A percentile compares a stretch with the other conserved stretches of the same genome.
Conservation (phyloP, 2,113 vertebrate genomes). For the Anhinga anhinga region DNA sequence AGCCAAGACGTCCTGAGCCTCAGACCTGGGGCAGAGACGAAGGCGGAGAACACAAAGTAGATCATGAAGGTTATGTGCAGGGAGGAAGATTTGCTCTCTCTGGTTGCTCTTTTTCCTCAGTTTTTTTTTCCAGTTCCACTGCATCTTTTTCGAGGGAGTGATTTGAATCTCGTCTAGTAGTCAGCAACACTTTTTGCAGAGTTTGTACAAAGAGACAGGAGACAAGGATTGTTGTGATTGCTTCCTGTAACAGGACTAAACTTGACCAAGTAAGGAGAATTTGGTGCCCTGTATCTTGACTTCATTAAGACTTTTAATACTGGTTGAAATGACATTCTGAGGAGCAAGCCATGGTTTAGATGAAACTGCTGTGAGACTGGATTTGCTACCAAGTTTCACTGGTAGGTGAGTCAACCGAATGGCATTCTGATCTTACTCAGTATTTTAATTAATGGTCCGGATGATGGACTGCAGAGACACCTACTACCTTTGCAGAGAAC, state of each 20-base stretch:
- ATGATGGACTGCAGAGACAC: fast-evolving
- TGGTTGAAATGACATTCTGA: background rate
- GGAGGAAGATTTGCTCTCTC: background rate
- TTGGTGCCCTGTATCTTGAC: background rate
- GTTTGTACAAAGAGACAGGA: background rate
- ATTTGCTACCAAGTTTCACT: background rate
- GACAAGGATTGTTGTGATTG: background rate
- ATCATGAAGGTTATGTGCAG: background rate
- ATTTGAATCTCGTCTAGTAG: background rate
- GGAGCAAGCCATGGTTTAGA: background rate
- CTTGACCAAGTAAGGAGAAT: background rate
- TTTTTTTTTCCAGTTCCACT: background rate
- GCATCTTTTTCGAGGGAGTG: background rate
- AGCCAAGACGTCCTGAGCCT: background rate
- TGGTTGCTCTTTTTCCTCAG: too few species aligned
- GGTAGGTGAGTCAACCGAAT: fast-evolving
- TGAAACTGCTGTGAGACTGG: background rate
- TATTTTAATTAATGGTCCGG: background rate
- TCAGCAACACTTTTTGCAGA: background rate
- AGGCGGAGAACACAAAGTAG: fast-evolving
- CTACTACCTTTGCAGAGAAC: background rate
- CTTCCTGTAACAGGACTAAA: background rate
- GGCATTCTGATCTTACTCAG: background rate
- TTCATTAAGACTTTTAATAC: background rate
- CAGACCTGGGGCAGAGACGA: background rate